These are phyloP conservation scores for Reinhardtius hippoglossoides DNA, from an alignment of 2,113 vertebrate species.

Conservation along the genomic window DNA sequence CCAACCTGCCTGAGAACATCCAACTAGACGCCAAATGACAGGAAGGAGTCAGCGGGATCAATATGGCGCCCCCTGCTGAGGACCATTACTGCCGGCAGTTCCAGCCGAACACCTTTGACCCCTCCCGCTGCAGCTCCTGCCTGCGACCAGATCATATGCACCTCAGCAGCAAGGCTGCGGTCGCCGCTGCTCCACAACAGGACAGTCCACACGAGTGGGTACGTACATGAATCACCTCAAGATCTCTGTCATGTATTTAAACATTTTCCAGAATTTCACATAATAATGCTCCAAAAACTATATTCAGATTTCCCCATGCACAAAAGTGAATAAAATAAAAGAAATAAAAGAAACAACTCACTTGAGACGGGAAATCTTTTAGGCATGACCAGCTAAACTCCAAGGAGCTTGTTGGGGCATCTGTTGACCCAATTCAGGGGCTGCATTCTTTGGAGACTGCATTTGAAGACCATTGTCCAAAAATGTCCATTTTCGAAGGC, in stretches of 20 bases:
- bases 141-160: constrained; percentile 74
- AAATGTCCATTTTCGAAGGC: no score
- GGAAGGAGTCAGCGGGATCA: neutral
- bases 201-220: constrained; percentile 42
- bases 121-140: constrained; percentile 68
- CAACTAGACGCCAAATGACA: neutral
- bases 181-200: neutral
- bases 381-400: no score
- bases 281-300: neutral
- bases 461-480: no score
- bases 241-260: neutral
- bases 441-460: no score
- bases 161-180: constrained; percentile 8
- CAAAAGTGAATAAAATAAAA: no score
- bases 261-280: neutral
- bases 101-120: constrained; percentile 75
- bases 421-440: no score
- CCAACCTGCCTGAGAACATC: neutral
- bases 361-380: neutral
- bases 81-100: constrained; percentile 70
- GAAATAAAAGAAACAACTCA: neutral
- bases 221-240: constrained; percentile 1
- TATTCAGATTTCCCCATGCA: no score
- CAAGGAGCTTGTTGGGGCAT: no score
- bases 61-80: constrained; percentile 57